Conservation (phyloP, 2,888 invertebrate species). For the Dasysyrphus albostriatus region DNA sequence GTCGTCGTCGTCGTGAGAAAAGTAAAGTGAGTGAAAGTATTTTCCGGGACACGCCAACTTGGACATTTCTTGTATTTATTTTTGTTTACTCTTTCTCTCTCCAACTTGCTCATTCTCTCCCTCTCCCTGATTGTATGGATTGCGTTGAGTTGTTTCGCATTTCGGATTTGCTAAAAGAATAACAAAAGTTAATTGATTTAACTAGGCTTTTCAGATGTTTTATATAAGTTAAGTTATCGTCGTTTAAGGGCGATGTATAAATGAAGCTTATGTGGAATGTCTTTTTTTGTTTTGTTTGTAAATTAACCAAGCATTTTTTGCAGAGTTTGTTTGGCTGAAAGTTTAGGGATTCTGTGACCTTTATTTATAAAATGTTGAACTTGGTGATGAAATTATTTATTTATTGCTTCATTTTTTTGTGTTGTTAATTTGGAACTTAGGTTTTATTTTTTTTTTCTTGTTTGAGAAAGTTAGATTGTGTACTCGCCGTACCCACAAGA, state of each 20-base stretch:
- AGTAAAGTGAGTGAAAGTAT: constrained; percentile 14
- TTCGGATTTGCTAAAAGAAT: constrained; percentile 22
- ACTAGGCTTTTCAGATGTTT: constrained; percentile 34
- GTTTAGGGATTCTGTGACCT: background rate
- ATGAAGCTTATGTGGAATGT: background rate
- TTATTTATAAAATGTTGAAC: constrained; percentile 25
- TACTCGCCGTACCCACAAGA: background rate
- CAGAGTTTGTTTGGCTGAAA: background rate
- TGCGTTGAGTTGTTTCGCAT: constrained; percentile 13
- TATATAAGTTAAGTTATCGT: constrained; percentile 8
- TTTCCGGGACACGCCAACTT: constrained; percentile 55
- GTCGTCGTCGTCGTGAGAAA: constrained; percentile 33
- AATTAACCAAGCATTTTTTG: background rate
- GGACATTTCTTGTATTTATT: constrained; percentile 48
- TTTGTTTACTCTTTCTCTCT: background rate
- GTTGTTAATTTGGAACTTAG: background rate
- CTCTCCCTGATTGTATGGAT: background rate
- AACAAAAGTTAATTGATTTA: constrained; percentile 37
- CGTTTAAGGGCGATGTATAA: background rate
- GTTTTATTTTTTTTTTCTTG: background rate
- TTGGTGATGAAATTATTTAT: constrained; percentile 24
- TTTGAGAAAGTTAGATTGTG: constrained; percentile 4
- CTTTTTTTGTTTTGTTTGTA: constrained; percentile 8
- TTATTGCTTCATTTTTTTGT: background rate
- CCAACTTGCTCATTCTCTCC: background rate